These are phyloP conservation scores for Monochamus saltuarius DNA, from an alignment of 1,140 invertebrate genomes.

Conservation along the genomic window DNA sequence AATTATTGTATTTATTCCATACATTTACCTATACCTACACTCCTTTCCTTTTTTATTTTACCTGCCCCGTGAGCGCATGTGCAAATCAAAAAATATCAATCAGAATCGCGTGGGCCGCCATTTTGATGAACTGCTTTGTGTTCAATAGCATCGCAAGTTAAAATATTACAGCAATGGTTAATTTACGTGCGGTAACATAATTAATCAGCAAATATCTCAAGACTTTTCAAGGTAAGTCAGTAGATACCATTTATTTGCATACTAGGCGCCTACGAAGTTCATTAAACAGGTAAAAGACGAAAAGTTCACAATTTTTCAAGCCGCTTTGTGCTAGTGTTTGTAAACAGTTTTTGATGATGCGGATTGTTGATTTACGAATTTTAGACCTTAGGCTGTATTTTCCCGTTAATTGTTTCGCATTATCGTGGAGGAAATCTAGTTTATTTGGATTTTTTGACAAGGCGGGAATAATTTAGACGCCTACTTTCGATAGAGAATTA, in stretches of 20 bases:
- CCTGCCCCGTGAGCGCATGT: constrained; percentile 16
- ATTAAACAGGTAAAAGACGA: too few species aligned
- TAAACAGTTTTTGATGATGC: constrained; percentile 28
- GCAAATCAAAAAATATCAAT: constrained; percentile 19
- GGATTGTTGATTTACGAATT: not conserved
- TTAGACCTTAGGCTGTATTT: not conserved
- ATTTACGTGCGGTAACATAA: constrained; percentile 13
- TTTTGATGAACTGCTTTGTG: constrained; percentile 46
- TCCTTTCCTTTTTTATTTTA: constrained; percentile 2
- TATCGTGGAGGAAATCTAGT: not conserved
- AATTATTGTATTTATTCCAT: too few species aligned
- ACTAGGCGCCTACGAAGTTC: too few species aligned
- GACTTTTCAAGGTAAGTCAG: not conserved
- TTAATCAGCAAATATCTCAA: constrained; percentile 6
- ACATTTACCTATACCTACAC: too few species aligned
- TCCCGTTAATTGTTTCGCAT: not conserved
- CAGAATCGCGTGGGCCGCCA: constrained; percentile 46
- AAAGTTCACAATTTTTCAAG: not conserved
- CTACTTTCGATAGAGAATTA: constrained; percentile 12
- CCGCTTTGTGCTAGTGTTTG: constrained; percentile 30
- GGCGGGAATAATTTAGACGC: constrained; percentile 32
- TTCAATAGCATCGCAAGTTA: constrained; percentile 2
- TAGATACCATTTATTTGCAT: too few species aligned
- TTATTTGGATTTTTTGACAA: constrained; percentile 41
- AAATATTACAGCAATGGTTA: not conserved